These are phyloP conservation scores for Conus ventricosus DNA, from an alignment of 1,140 invertebrate genomes.

Conservation along the genomic window DNA sequence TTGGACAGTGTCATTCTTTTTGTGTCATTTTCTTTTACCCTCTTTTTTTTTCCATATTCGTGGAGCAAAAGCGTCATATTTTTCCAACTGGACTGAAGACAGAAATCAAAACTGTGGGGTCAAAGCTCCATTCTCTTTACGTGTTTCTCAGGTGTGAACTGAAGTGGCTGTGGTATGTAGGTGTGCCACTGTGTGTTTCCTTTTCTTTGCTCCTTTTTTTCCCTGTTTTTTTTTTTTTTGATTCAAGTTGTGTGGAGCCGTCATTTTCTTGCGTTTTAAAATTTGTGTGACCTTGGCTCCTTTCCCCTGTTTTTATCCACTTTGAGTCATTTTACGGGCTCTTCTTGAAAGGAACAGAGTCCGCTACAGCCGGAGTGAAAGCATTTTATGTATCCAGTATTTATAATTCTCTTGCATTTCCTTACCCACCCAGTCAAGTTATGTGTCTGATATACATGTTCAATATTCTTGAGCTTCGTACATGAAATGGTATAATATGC, in stretches of 20 bases:
- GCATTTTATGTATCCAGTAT: neutral
- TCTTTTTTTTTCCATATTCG: neutral
- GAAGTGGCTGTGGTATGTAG: neutral
- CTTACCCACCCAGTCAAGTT: neutral
- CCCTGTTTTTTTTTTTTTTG: neutral
- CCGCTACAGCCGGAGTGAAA: neutral
- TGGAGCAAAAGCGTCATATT: neutral
- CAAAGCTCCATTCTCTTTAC: neutral
- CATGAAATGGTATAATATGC: neutral
- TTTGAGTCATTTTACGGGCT: neutral
- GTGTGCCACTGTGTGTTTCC: neutral
- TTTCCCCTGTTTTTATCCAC: too few relatives aligned
- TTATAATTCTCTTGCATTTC: too few relatives aligned
- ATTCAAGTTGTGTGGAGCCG: neutral
- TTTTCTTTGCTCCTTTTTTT: neutral
- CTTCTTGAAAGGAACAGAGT: neutral
- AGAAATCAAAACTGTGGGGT: neutral
- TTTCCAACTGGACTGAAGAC: neutral
- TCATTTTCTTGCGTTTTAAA: too few relatives aligned
- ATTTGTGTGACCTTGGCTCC: neutral
- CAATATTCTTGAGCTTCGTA: neutral
- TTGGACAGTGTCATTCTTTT: neutral
- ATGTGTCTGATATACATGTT: neutral
- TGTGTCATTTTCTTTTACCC: neutral
- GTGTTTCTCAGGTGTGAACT: neutral